These are phyloP conservation scores for Phengaris alcon DNA, from an alignment of 2,888 invertebrate genomes.

Conservation along the genomic window DNA sequence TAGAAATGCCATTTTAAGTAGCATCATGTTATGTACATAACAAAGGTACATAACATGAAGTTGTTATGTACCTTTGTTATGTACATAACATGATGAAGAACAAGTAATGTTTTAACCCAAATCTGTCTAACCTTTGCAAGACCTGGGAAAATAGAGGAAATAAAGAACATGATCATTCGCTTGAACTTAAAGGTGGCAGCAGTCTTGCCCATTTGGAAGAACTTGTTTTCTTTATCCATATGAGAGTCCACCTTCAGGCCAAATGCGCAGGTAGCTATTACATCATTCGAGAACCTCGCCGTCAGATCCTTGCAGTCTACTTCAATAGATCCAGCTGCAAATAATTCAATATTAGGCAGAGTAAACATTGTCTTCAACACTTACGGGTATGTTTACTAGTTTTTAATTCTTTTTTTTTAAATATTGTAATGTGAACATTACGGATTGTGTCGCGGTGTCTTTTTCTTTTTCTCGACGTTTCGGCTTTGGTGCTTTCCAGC, in stretches of 20 bases:
- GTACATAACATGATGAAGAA: no score
- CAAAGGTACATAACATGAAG: no score
- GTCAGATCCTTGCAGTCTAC: slow-evolving; percentile 64
- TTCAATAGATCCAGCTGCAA: slow-evolving; percentile 45
- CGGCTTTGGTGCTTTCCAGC: no score
- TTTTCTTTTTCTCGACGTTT: no score
- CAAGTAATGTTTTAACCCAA: no score
- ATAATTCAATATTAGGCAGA: neutral
- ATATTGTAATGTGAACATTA: no score
- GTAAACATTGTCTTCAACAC: no score
- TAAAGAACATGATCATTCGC: slow-evolving; percentile 40
- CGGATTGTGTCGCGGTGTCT: no score
- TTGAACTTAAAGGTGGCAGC: slow-evolving; percentile 49
- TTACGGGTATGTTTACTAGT: no score
- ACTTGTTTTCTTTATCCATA: slow-evolving; percentile 67
- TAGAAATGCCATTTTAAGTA: neutral
- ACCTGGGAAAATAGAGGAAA: slow-evolving; percentile 35
- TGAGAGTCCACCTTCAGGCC: slow-evolving; percentile 76
- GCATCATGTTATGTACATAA: no score
- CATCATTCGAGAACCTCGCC: slow-evolving; percentile 67
- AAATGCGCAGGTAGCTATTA: slow-evolving; percentile 72
- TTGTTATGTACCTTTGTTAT: no score
- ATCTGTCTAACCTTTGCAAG: slow-evolving; percentile 36
- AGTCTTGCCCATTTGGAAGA: slow-evolving; percentile 72
- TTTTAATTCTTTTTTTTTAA: no score